These are phyloP conservation scores for Erebia ligea DNA, from an alignment of 2,888 invertebrate genomes.

Conservation along the genomic window DNA sequence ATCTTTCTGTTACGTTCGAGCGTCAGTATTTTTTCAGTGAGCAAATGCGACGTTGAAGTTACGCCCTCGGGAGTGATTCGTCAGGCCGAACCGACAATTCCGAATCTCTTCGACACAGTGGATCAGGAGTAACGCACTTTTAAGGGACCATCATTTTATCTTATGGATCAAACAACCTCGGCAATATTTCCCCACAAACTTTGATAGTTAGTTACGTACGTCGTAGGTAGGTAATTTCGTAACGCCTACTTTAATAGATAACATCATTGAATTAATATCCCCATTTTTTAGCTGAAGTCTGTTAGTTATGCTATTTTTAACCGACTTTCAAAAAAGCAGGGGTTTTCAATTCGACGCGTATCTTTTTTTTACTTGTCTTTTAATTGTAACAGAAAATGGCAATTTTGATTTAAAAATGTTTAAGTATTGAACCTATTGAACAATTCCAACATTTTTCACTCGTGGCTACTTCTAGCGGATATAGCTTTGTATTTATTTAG, in stretches of 20 bases:
- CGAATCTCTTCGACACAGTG: conserved; percentile 22
- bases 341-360: too few species aligned
- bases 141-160: conserved; percentile 20
- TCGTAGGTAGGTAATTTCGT: background rate
- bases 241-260: background rate
- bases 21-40: conserved; percentile 50
- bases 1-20: conserved; percentile 27
- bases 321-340: too few species aligned
- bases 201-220: background rate
- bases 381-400: too few species aligned
- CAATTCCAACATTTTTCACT: too few species aligned
- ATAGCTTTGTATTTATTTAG: too few species aligned
- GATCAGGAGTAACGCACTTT: conserved; percentile 17
- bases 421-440: too few species aligned
- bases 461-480: too few species aligned
- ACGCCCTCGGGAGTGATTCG: conserved; percentile 60
- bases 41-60: conserved; percentile 50
- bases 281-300: too few species aligned
- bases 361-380: too few species aligned
- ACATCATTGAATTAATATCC: too few species aligned
- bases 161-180: conserved; percentile 9
- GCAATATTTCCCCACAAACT: background rate
- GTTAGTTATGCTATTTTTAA: too few species aligned
- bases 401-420: too few species aligned
- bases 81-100: conserved; percentile 47